phyloP scores from a whole-genome alignment of 2,797 vertebrate species.

The Erethizon dorsatum region DNA sequence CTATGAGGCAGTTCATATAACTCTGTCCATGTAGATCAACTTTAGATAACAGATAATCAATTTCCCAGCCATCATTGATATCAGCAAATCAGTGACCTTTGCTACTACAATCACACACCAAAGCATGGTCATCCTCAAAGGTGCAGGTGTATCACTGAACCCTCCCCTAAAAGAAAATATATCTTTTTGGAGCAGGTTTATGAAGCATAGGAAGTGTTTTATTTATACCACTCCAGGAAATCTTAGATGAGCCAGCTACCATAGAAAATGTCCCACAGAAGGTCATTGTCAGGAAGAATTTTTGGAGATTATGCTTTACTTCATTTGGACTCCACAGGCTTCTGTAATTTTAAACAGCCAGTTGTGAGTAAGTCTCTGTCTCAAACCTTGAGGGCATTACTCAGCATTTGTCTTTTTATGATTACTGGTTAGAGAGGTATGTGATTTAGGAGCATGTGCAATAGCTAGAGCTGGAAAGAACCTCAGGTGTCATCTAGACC shows the following conservation, averaged over 20 bases:
- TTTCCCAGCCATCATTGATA: not conserved
- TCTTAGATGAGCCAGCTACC: not conserved
- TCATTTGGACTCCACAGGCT: not conserved
- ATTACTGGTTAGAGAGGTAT: not conserved
- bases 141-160: not conserved
- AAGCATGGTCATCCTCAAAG: not conserved
- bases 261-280: not conserved
- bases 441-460: not conserved
- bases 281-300: not conserved
- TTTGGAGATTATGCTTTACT: not conserved
- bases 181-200: not conserved
- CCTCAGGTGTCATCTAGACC: not conserved
- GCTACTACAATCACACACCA: not conserved
- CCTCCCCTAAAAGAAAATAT: not conserved
- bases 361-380: not conserved
- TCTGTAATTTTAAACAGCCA: constrained; percentile 15
- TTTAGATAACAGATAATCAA: not conserved
- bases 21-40: not conserved
- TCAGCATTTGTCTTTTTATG: not conserved
- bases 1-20: not conserved
- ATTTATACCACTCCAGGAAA: not conserved
- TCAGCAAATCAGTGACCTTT: not conserved
- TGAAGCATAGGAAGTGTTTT: constrained; percentile 9
- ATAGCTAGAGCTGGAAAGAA: not conserved
- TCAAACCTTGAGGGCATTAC: not conserved